Evolutionary conservation across 2,888 invertebrate genomes (phyloP), one percentile per base, ranked within the genome.

Genomic region (Diloba caeruleocephala): DNA sequence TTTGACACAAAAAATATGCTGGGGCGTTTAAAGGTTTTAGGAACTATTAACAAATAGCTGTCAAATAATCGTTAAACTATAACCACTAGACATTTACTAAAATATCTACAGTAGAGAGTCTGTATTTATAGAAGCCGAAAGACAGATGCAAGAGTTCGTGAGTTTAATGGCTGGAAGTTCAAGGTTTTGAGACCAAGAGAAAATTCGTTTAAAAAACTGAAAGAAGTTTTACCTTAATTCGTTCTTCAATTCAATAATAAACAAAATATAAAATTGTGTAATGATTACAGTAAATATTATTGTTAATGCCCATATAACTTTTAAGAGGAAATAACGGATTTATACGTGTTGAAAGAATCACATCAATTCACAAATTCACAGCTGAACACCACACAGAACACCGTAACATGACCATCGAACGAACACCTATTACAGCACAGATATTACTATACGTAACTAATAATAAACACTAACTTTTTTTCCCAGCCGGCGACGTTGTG

Each of bases 401-500:
- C 39, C 29, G 17, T 32, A 64, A 60, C 62, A 61, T 51, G 60
- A 46, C 41, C 1, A 44, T 13, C 10, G 23, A 45, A 58, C 1
- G 37, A 37, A 55, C 50, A 58, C 42, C 53, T 48, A 63, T 51
- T 49, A 59, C 59, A 54, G 39, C 55, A 62, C 61, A 53, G 58
- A 70, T 45, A 66, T 64, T 48, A 55, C 45, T 53, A 44, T 32
- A 65, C 63, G 44, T 43, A 71, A 79, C 79, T 83, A 85, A 80
- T 80, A 82, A 81, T 81, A 83, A 59, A 63, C 74, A 91, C 92
- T 87, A 89, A 93, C 92, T 76, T 84, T 87, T 92, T 69, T 81
- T 90, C 60, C 87, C 89, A 67, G 85, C 78, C 69, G 81, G 77
- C 62, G 90, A 88, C 59, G 88, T 78, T 37, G 87, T 82, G 42